A percentile compares a stretch with the other conserved stretches of the same genome.
These are phyloP conservation scores for Podocnemis expansa DNA, from an alignment of 2,113 vertebrate genomes.

Conservation along the genomic window DNA sequence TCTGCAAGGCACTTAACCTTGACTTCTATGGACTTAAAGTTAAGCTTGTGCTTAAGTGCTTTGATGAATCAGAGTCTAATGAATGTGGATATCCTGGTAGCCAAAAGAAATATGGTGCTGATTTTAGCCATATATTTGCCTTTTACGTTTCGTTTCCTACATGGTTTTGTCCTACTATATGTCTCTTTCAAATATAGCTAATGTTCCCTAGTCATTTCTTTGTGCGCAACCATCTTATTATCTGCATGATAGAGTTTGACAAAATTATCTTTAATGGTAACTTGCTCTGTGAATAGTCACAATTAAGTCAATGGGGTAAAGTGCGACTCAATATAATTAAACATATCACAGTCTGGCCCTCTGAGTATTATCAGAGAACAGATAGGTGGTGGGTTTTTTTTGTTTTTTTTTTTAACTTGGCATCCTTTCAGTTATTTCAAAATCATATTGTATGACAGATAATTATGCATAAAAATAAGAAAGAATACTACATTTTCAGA, in stretches of 20 bases:
- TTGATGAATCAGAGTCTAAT: neutral
- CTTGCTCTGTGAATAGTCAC: neutral
- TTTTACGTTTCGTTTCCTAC: neutral
- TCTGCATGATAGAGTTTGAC: slow-evolving; percentile 31
- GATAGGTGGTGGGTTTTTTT: neutral
- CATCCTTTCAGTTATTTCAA: slow-evolving; percentile 6
- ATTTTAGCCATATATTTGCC: neutral
- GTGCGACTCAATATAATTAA: slow-evolving; percentile 10
- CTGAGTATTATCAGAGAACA: slow-evolving; percentile 25
- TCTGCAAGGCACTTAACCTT: neutral
- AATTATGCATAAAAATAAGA: neutral
- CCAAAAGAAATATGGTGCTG: neutral
- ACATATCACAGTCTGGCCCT: neutral
- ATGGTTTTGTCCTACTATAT: neutral
- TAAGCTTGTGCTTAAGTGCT: neutral
- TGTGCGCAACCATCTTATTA: slow-evolving; percentile 33
- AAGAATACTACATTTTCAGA: neutral
- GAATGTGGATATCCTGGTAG: neutral
- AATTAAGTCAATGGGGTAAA: slow-evolving; percentile 2
- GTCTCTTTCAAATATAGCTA: neutral
- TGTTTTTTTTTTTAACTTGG: neutral
- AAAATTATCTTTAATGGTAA: slow-evolving; percentile 5
- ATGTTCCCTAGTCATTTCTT: neutral
- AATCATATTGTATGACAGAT: neutral
- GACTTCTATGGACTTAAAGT: neutral